Percentiles rank a stretch among this genome's conserved stretches.
Evolutionary conservation across 2,113 vertebrate genomes (phyloP).

Genomic region (Sterrhoptilus dennistouni): DNA sequence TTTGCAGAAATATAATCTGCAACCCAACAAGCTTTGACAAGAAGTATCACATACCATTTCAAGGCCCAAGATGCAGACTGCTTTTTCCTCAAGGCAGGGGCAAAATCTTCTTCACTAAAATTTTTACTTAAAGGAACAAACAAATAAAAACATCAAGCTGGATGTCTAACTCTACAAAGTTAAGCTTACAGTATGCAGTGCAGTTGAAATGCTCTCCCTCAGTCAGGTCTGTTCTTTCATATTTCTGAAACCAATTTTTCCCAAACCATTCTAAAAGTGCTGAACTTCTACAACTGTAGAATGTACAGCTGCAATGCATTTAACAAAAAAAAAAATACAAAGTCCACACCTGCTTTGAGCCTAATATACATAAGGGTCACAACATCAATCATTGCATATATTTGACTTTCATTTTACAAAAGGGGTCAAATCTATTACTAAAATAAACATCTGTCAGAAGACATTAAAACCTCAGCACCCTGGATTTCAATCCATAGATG

Average conservation of each 20-base stretch:
- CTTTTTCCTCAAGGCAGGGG: slow-evolving; percentile 86
- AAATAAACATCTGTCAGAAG: not conserved
- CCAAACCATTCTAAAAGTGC: not conserved
- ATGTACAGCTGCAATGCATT: not conserved
- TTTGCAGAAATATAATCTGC: not conserved
- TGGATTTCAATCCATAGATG: not conserved
- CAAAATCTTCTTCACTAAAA: slow-evolving; percentile 92
- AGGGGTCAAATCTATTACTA: not conserved
- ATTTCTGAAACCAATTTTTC: not conserved
- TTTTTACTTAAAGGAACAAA: slow-evolving; percentile 79
- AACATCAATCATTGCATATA: accelerated
- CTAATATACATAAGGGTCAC: accelerated
- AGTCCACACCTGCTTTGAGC: not conserved
- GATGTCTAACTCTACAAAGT: not conserved
- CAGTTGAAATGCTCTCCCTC: not conserved
- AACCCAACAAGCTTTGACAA: not conserved
- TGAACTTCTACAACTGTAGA: not conserved
- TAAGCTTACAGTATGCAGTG: not conserved
- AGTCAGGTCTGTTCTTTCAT: not conserved
- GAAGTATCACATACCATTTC: slow-evolving; percentile 84
- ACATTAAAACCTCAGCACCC: not conserved
- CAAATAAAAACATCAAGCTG: not conserved
- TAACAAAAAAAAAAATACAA: not conserved
- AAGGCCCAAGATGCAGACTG: slow-evolving; percentile 95
- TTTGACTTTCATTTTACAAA: not conserved